Evolutionary conservation across 92 coral and sea anemone species (phyloP), one percentile per base, ranked within the genome.

Genomic region (Parazoanthus atlanticus): DNA sequence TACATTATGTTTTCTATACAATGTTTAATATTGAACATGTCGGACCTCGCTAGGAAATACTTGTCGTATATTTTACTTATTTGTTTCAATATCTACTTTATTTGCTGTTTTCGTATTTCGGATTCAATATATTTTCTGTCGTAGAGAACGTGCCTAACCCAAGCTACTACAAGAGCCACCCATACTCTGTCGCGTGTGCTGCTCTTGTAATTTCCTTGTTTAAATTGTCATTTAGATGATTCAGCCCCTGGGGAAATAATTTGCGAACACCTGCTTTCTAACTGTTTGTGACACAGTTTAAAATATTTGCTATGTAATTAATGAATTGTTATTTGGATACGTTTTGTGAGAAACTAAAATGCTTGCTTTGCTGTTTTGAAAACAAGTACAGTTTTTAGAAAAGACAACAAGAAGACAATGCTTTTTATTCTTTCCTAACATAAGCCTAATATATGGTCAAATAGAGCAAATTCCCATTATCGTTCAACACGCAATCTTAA

Each of bases 321-420:
- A 80, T 52, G 43, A 80, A 56, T 56, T 80, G 84, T 56, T 80
- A 32, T 80, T 56, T 80, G 64, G 84, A 78, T 56, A 80, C 47
- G 32, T 80, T 54, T 80, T 80, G 84, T 80, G 84, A 80, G 84
- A 80, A 56, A 56, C 31, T 56, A 56, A 80, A 80, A 36, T 30
- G 72, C 72, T 56, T 80, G 84, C 84, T 54, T 56, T 54, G 71
- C 84, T 56, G 84, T 21, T 80, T 80, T 80, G 84, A 80, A 80
- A 80, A 54, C 84, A 56, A 80, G 84, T 56, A 80, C 70, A 79
- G 84, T 49, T 64, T 79, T 79, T 52, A 52, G 69, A 79, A 79
- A 79, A 46, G 49, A 49, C 83, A 79, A 16, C 58, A 47, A 46
- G 69, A 52, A 54, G 28, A 79, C 84, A 79, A 79, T 79, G 84